phyloP scores from a whole-genome alignment of 2,797 vertebrate genomes.

The Leuciscus waleckii region DNA sequence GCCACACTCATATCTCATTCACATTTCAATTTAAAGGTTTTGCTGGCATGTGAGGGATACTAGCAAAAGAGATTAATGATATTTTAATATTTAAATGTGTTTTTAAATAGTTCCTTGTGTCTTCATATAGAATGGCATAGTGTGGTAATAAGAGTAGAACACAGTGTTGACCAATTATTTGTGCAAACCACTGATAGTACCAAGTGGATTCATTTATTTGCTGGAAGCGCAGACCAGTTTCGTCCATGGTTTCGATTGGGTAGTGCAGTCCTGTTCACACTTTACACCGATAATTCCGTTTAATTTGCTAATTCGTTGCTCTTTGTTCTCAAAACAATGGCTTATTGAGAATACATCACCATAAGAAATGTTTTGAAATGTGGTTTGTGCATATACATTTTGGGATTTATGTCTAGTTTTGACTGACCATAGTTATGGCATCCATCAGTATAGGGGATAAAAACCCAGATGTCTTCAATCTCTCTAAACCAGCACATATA shows the following conservation, averaged over 20 bases:
- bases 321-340: background rate
- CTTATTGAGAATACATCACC: background rate
- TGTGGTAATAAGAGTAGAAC: background rate
- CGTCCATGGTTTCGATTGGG: background rate
- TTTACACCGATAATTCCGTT: background rate
- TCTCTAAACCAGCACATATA: constrained; percentile 16
- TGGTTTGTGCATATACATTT: background rate
- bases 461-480: background rate
- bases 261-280: background rate
- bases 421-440: background rate
- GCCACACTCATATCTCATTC: background rate
- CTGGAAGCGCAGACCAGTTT: background rate
- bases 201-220: background rate
- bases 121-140: background rate
- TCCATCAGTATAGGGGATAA: background rate
- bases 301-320: background rate
- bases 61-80: background rate
- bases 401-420: background rate
- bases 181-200: no score
- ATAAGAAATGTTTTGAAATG: background rate
- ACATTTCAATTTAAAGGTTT: background rate
- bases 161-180: background rate
- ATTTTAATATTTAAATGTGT: background rate
- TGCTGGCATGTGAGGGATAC: background rate
- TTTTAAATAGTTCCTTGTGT: background rate